A percentile compares a stretch with the other conserved stretches of the same genome.
Conservation (phyloP, 1,140 invertebrate genomes). For the Aphelenchoides fujianensis region DNA sequence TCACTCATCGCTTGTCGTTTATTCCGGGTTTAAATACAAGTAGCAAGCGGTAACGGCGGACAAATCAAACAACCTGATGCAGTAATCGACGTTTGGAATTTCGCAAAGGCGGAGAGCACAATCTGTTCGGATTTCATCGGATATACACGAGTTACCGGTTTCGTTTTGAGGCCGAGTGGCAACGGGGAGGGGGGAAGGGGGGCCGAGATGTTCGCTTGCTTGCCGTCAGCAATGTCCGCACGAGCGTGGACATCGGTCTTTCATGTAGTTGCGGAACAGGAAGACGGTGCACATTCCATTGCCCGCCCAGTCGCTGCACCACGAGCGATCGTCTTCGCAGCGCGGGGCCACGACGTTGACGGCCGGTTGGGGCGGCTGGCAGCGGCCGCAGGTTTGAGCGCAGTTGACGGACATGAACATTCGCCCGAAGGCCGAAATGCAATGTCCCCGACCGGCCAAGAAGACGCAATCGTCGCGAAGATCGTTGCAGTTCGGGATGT, state of each 20-base stretch:
- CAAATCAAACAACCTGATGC: no score
- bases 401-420: constrained; percentile 53
- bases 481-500: constrained; percentile 28
- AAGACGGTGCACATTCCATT: constrained; percentile 47
- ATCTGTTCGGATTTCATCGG: neutral
- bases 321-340: constrained; percentile 44
- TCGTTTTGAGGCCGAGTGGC: neutral
- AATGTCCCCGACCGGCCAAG: constrained; percentile 48
- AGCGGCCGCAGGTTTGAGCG: constrained; percentile 41
- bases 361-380: constrained; percentile 17
- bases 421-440: constrained; percentile 39
- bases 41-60: no score
- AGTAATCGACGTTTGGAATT: no score
- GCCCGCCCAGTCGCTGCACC: constrained; percentile 52
- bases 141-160: neutral
- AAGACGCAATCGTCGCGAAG: constrained; percentile 46
- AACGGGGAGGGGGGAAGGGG: neutral
- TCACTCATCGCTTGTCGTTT: no score
- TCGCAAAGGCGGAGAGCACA: no score
- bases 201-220: neutral
- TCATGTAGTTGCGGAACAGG: constrained; percentile 53
- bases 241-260: constrained; percentile 45
- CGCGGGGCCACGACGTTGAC: neutral
- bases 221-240: constrained; percentile 49
- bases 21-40: no score